phyloP scores from a whole-genome alignment of 2,113 vertebrate genomes.

The rabbit (Oryctolagus cuniculus) region mOryCun1.1 NC_091438.1:121705001-121705500 shows the following conservation, averaged over 20 bases:
- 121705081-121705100: slow-evolving; percentile 22
- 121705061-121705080: slow-evolving; percentile 24
- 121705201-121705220: slow-evolving; percentile 12
- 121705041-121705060: slow-evolving; percentile 23
- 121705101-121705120: slow-evolving; percentile 37
- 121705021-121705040: slow-evolving; percentile 48
- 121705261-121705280: not conserved
- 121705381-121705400: slow-evolving; percentile 50
- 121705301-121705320: slow-evolving; percentile 23
- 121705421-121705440: slow-evolving; percentile 67
- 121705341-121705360: slow-evolving; percentile 70
- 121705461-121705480: slow-evolving; percentile 44
- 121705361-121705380: slow-evolving; percentile 38
- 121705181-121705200: not conserved
- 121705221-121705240: slow-evolving; percentile 15
- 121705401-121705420: slow-evolving; percentile 76
- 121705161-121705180: slow-evolving; percentile 12
- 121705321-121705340: slow-evolving; percentile 51
- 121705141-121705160: slow-evolving; percentile 35
- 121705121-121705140: slow-evolving; percentile 21
- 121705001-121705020: not conserved
- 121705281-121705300: slow-evolving; percentile 18
- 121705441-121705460: slow-evolving; percentile 59
- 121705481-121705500: slow-evolving; percentile 57
- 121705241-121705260: slow-evolving; percentile 19